Conservation (phyloP, 2,113 vertebrate genomes). For the Buteo buteo region DNA sequence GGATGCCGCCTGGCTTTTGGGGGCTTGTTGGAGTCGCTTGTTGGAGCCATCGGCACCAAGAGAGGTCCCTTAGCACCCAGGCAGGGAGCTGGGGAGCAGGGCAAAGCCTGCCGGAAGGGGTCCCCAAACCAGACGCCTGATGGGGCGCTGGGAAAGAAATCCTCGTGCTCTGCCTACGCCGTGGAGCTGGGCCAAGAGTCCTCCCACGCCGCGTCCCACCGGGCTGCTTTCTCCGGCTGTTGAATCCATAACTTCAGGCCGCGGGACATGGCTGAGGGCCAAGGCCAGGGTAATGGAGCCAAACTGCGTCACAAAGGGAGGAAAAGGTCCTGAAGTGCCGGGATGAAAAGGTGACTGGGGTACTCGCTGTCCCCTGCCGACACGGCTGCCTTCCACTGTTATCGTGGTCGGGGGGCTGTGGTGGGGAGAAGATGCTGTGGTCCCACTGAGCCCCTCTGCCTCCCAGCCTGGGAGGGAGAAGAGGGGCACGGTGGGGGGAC, state of each 20-base stretch:
- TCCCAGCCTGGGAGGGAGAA: neutral
- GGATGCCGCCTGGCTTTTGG: neutral
- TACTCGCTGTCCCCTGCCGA: neutral
- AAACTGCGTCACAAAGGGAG: conserved; percentile 64
- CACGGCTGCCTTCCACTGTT: neutral
- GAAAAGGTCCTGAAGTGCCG: conserved; percentile 48
- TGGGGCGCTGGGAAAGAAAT: conserved; percentile 22
- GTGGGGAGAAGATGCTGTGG: neutral
- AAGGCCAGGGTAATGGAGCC: neutral
- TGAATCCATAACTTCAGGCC: conserved; percentile 62
- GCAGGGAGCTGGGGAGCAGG: neutral
- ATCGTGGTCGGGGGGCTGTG: accelerated
- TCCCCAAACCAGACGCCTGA: neutral
- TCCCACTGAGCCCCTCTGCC: neutral
- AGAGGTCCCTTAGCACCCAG: neutral
- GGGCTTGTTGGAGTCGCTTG: neutral
- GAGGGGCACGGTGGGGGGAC: neutral
- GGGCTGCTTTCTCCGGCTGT: conserved; percentile 42
- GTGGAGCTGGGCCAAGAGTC: conserved; percentile 27
- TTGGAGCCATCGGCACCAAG: accelerated
- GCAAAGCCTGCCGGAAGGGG: neutral
- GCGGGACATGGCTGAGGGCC: conserved; percentile 3
- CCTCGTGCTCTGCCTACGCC: conserved; percentile 35
- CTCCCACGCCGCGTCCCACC: conserved; percentile 18
- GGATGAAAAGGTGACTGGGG: conserved; percentile 39